Evolutionary conservation across 2,888 invertebrate species (phyloP).

Genomic region (Mongoloraphidia duomilia): DNA sequence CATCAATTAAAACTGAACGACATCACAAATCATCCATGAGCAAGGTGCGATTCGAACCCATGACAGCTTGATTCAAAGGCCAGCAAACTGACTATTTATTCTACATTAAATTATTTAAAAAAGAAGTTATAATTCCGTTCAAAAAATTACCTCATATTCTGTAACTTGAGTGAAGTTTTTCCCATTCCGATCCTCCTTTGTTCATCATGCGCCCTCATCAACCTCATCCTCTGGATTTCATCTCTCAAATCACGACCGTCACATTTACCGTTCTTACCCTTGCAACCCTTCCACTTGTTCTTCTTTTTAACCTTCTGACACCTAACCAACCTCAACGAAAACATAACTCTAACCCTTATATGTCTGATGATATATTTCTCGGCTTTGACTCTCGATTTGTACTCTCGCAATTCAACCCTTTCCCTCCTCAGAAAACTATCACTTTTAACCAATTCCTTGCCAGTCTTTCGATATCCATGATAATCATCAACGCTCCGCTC

Average conservation of each 20-base stretch:
- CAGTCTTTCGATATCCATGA: too few species aligned
- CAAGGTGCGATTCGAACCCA: too few species aligned
- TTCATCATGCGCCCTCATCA: slow-evolving; percentile 23
- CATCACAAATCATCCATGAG: too few species aligned
- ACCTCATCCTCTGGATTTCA: not conserved
- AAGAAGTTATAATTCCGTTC: not conserved
- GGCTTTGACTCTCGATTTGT: slow-evolving; percentile 24
- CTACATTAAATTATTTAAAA: not conserved
- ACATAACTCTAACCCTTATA: slow-evolving; percentile 49
- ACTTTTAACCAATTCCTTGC: too few species aligned
- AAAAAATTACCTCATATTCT: slow-evolving; percentile 27
- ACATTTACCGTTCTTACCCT: not conserved
- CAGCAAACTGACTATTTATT: not conserved
- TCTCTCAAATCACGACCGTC: not conserved
- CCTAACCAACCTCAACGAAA: slow-evolving; percentile 46
- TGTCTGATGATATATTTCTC: slow-evolving; percentile 47
- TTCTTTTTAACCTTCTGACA: slow-evolving; percentile 27
- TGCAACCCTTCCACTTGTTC: not conserved
- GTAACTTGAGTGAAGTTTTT: slow-evolving; percentile 27
- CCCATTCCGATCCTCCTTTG: slow-evolving; percentile 29
- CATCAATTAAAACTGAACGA: too few species aligned
- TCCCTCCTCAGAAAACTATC: not conserved
- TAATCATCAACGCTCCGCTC: too few species aligned
- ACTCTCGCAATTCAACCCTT: slow-evolving; percentile 1
- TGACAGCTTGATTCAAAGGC: too few species aligned